Conservation (phyloP, 2,113 vertebrate species). For the Eonycteris spelaea region DNA sequence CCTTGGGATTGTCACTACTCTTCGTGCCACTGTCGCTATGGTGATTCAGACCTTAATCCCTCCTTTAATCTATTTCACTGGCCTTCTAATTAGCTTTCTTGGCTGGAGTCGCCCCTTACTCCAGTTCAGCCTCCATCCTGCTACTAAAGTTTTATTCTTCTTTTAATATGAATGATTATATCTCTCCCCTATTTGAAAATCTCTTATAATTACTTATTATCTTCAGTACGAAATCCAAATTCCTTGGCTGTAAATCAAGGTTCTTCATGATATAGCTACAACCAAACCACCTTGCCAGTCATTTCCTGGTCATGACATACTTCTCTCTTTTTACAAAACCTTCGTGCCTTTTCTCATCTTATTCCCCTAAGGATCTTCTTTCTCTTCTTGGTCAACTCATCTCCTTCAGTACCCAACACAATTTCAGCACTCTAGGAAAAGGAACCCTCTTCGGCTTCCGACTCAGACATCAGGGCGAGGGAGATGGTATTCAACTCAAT, state of each 20-base stretch:
- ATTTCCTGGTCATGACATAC: neutral
- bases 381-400: neutral
- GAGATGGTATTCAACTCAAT: neutral
- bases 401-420: neutral
- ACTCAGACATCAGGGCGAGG: neutral
- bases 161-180: neutral
- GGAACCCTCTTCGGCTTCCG: neutral
- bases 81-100: neutral
- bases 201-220: neutral
- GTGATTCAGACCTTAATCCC: constrained; percentile 20
- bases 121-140: neutral
- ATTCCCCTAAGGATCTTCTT: neutral
- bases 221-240: neutral
- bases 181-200: neutral
- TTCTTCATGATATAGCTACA: neutral
- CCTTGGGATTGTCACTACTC: neutral
- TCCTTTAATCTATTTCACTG: neutral
- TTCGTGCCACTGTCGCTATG: neutral
- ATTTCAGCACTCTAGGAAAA: neutral
- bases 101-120: neutral
- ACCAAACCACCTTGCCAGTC: neutral
- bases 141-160: neutral
- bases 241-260: neutral
- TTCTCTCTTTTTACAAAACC: neutral
- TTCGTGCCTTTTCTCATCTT: neutral